These are phyloP conservation scores for Corythoichthys intestinalis DNA, from an alignment of 2,113 vertebrate genomes.

Conservation along the genomic window DNA sequence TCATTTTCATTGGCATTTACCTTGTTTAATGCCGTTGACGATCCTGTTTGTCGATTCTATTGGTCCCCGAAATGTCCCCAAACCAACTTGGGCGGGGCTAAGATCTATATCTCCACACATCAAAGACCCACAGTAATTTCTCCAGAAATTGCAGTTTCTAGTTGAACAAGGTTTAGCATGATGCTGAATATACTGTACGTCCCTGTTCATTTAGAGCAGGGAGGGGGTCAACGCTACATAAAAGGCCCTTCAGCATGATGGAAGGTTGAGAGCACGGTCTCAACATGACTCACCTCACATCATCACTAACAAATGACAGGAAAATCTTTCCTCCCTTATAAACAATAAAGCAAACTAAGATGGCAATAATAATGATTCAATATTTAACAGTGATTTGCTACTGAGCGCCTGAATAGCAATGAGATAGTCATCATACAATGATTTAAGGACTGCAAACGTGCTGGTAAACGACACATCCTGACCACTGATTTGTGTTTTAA, in stretches of 20 bases:
- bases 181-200: no score
- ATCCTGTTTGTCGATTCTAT: no score
- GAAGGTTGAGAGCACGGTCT: background rate
- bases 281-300: background rate
- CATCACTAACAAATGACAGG: slow-evolving; percentile 2
- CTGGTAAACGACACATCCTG: background rate
- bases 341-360: background rate
- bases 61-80: no score
- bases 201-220: background rate
- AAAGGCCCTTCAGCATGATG: slow-evolving; percentile 4
- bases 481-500: background rate
- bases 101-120: no score
- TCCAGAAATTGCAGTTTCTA: no score
- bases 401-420: background rate
- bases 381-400: background rate
- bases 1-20: no score
- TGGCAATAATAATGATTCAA: background rate
- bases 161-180: no score
- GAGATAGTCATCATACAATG: background rate
- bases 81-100: no score
- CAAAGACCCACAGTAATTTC: no score
- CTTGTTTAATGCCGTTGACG: no score
- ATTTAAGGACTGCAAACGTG: background rate
- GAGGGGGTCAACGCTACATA: slow-evolving; percentile 17
- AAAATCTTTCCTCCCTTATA: background rate